Base-by-base conservation (phyloP, 2,113 vertebrate genomes). In the Tiliqua scincoides region DNA sequence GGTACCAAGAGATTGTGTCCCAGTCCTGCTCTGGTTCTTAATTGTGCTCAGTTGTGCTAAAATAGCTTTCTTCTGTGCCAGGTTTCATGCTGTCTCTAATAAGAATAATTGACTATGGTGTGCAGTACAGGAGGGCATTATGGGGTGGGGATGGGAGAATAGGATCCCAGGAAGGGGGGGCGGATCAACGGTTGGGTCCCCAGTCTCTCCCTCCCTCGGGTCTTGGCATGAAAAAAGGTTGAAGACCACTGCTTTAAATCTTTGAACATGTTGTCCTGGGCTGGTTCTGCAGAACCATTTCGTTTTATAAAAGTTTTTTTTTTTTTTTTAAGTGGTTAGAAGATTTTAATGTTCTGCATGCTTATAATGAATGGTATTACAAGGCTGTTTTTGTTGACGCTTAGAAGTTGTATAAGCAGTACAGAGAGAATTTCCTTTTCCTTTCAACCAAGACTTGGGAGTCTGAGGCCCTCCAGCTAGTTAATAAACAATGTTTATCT, bases 321-420 rank as follows among this genome's bases (percentile, higher is more conserved):
- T 91, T 93, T 80, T 90, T 71, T 90, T 85, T n/a, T n/a, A n/a
- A 93, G 84, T 86, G 84, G 75, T 0, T 2, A 52, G 84, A 90
- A 92, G 83, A 83, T 93, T 81, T 86, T 84, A 91, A 79, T 83
- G 87, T 77, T 95, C 78, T 92, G 67, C 86, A 71, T 89, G 89
- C 83, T 77, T 86, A 85, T 77, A 88, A 90, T 79, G 77, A 92
- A 80, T 40, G 87, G 87, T 5, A 94, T 94, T 93, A 94, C 92
- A 93, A 92, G 74, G 85, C 59, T 67, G 59, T 32, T 75, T 94
- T 94, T 32, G 2, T 70, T 93, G 93, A 90, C 87, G 88, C 92
- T 95, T 94, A 89, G 89, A 93, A 93, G 79, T 91, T 93, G 91
- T 91, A 89, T 81, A 95, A 95, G 92, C 91, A 95, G 74, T 80